A percentile compares a stretch with the other conserved stretches of the same genome.
Conservation (phyloP, 2,113 vertebrate genomes). For the Brachirus orientalis region DNA sequence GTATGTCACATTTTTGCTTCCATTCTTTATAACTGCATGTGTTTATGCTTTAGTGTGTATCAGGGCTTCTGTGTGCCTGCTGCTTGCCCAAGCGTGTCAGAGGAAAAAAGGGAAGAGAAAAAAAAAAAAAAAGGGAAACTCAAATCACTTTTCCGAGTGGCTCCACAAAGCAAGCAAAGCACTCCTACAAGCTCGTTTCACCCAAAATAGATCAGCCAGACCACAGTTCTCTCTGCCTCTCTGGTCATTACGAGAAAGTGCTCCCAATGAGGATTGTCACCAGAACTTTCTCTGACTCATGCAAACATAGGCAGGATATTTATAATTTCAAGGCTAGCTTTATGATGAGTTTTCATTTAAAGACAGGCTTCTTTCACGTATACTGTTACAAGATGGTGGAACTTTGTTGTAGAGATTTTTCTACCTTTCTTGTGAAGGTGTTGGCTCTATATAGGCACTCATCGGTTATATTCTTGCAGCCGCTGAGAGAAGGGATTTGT, state of each 20-base stretch:
- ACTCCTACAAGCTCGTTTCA: conserved; percentile 53
- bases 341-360: conserved; percentile 58
- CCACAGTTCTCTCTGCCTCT: conserved; percentile 17
- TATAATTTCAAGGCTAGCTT: conserved; percentile 53
- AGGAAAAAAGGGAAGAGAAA: conserved; percentile 19
- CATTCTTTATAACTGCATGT: conserved; percentile 18
- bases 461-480: not conserved
- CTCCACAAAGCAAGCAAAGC: conserved; percentile 51
- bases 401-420: not conserved
- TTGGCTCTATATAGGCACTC: not conserved
- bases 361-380: not conserved
- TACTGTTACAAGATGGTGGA: not conserved
- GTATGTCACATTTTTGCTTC: conserved; percentile 4
- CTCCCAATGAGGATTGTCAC: conserved; percentile 61
- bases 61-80: conserved; percentile 1
- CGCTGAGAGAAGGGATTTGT: not conserved
- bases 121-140: conserved; percentile 42
- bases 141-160: conserved; percentile 57
- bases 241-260: conserved; percentile 45
- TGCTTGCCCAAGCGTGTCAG: conserved; percentile 47
- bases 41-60: conserved; percentile 18
- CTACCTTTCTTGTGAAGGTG: not conserved
- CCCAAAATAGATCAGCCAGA: conserved; percentile 68
- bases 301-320: conserved; percentile 50
- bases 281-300: conserved; percentile 62